Base-by-base conservation (phyloP, 2,113 vertebrate species). In the Axis porcinus region DNA sequence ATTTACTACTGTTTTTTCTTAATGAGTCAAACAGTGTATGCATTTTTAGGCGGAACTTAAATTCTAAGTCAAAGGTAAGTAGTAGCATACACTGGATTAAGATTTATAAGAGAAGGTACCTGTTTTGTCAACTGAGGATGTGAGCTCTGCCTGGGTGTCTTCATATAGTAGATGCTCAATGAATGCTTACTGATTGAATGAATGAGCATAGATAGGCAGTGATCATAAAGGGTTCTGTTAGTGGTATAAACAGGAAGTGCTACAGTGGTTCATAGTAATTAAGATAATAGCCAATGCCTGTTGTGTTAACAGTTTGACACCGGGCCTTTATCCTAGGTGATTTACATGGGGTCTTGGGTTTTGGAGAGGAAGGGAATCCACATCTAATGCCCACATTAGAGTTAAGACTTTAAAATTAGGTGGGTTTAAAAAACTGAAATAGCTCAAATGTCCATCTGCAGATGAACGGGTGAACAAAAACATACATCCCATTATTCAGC, bases 1-100 rank as follows among this genome's bases (percentile, higher is more conserved):
- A 85, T 23, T 89, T 74, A 52, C 21, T 70, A 11, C 64, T 33
- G 28, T 3, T 85, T 85, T 81, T 79, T 91, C 27, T 45, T 86
- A 36, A 50, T 52, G 14, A 96, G 64, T 45, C 28, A 88, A 84
- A 52, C 54, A 57, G 16, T 27, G 7, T 94, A 55, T 21, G 19
- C 16, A 43, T 94, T 95, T 94, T 92, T 94, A 94, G 52, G 60
- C 87, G 74, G 81, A 86, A 58, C 52, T 58, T 91, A 86, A 50
- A 91, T 96, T 91, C 83, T 62, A 93, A 70, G 30, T 95, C 86
- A 36, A 8, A 62, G 23, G 30, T 95, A 79, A 67, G 25, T 70
- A 47, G 30, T 67, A 55, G 50, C 76, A 16, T 6, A 13, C 40
- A 27, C 8, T 55, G 50, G 15, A 19, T 67, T 79, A 54, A 84